A percentile compares a stretch with the other conserved stretches of the same genome.
phyloP scores from a whole-genome alignment of 2,113 vertebrate species.

The Rhombomys opimus region DNA sequence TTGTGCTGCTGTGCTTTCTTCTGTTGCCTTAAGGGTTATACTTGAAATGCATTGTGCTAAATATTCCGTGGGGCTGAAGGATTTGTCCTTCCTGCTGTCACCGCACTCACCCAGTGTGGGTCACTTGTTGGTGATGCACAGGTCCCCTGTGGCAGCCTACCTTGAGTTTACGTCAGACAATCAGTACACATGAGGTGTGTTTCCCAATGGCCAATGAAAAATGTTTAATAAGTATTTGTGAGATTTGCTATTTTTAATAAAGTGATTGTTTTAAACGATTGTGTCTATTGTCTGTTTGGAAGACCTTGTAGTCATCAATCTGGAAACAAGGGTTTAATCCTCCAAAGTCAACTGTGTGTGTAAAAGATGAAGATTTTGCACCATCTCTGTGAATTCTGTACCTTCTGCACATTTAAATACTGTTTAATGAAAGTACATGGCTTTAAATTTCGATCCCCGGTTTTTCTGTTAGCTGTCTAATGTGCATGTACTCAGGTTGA shows the following conservation, averaged over 20 bases:
- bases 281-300: slow-evolving; percentile 15
- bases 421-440: background rate
- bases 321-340: background rate
- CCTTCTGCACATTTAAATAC: background rate
- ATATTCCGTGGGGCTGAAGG: slow-evolving; percentile 31
- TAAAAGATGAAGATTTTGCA: background rate
- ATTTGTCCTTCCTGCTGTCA: slow-evolving; percentile 30
- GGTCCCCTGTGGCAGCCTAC: slow-evolving; percentile 66
- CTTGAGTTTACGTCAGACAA: slow-evolving; percentile 80
- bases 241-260: slow-evolving; percentile 87
- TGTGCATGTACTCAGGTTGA: background rate
- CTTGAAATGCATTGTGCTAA: slow-evolving; percentile 68
- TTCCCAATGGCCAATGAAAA: slow-evolving; percentile 73
- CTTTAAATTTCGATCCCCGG: background rate
- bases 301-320: background rate
- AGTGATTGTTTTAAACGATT: slow-evolving; percentile 78
- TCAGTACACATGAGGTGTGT: slow-evolving; percentile 67
- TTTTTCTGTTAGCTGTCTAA: background rate
- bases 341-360: background rate
- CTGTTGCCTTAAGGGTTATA: slow-evolving; percentile 86
- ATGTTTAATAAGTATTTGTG: slow-evolving; percentile 75
- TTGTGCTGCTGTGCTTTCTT: slow-evolving; percentile 75
- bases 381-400: background rate
- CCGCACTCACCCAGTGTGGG: background rate
- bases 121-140: background rate